Evolutionary conservation across 2,888 invertebrate genomes (phyloP), one percentile per base, ranked within the genome.

Genomic region (Patella ulyssiponensis): DNA sequence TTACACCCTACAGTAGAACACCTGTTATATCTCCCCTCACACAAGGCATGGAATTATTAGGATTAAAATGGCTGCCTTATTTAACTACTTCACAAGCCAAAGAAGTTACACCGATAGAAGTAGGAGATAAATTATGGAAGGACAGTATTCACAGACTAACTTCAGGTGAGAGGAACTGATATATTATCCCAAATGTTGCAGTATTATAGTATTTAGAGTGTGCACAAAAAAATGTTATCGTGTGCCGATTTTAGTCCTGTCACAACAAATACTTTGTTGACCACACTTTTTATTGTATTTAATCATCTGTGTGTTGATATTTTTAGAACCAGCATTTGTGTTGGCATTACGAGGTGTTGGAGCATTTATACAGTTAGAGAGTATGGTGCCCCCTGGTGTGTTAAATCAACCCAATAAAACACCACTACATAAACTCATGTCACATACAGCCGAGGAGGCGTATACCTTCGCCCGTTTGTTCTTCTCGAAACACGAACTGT

Each of bases 81-180:
- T 83, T 91, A 23, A 85, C 81, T 52, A 81, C 80, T 9, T 82
- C 86, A n/a, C 90, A 90, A 78, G 90, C 90, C 12, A 88, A 87
- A 75, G 89, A 89, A 79, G 83, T 91, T 54, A 90, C 90, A 9
- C 91, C 90, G 0, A 88, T 83, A 79, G 90, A 90, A 81, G 87
- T 89, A 0, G 90, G 90, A 9, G 89, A 90, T 75, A 79, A 80
- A 64, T 73, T 83, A 53, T 90, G 90, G 90, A 88, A 86, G 73
- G 79, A 82, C n/a, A 89, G 88, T 78, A 79, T 90, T 11, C 87
- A 88, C 44, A 84, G 81, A 54, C 85, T 90, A 7, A 86, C 86
- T 5, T 85, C 85, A 79, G 89, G 90, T 89, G 75, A 52, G 71
- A 72, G 44, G 44, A 44, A 9, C 9, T 1, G 44, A 44, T 44